Conservation (phyloP, 2,113 vertebrate genomes). For the Pelecanoides urinatrix region DNA sequence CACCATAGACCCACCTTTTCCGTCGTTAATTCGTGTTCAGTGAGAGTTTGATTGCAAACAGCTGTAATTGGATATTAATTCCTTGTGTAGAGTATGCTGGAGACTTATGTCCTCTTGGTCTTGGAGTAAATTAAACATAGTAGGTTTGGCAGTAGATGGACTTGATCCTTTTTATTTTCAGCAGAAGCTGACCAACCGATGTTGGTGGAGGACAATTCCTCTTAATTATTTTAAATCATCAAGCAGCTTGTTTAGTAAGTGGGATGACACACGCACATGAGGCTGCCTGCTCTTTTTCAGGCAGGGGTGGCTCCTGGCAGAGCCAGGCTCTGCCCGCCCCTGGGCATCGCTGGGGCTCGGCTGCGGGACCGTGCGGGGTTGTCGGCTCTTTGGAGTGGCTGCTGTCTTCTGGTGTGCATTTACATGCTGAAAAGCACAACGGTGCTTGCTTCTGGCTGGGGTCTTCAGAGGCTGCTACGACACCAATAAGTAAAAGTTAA, state of each 20-base stretch:
- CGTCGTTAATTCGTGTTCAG: accelerated
- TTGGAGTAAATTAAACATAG: background rate
- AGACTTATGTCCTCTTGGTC: background rate
- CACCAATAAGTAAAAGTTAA: constrained; percentile 40
- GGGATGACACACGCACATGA: background rate
- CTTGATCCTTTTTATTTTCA: accelerated
- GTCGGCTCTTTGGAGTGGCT: accelerated
- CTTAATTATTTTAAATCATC: background rate
- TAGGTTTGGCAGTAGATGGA: background rate
- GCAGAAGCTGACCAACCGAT: background rate
- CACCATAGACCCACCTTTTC: background rate
- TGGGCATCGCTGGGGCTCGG: background rate
- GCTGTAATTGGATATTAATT: background rate
- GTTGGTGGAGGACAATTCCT: background rate
- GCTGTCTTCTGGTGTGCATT: background rate
- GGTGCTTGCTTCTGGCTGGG: background rate
- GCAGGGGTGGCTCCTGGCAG: background rate
- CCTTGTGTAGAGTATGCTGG: background rate
- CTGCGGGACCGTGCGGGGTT: background rate
- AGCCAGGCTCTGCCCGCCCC: background rate
- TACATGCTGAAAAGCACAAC: background rate
- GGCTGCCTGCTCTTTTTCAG: background rate
- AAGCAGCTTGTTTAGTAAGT: background rate
- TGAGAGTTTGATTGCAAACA: background rate
- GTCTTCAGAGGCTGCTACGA: background rate